Evolutionary conservation across 2,113 vertebrate species (phyloP), one percentile per base, ranked within the genome.

Genomic region (Pteruthius melanotis): DNA sequence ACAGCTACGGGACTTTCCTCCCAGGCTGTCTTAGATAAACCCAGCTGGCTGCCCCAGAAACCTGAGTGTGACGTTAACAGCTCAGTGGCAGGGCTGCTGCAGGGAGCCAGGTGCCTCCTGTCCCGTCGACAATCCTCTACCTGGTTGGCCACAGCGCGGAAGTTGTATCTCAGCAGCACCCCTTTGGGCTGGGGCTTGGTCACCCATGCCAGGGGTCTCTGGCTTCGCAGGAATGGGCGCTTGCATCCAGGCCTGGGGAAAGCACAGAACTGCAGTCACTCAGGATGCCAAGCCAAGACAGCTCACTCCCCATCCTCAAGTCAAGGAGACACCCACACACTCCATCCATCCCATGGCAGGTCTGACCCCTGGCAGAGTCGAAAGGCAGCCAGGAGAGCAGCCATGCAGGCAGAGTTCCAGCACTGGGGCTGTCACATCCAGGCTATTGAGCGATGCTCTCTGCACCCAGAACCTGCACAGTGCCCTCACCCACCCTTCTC

Each of bases 141-240:
- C 97, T 98, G 98, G 95, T 98, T 98, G 84, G 95, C 97, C 77
- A 97, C 95, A 2, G 96, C 98, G 3, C 93, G 96, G 90, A 98
- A 98, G 87, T 98, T 98, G 94, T 97, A 98, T 24, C 96, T 96
- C 75, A 98, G 85, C 65, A 87, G 79, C 56, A 98, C 95, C 49
- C 98, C 98, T 93, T 86, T 98, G 64, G 98, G 97, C 68, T 97
- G 80, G 35, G 87, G 47, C 42, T 57, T 84, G 69, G 69, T 27
- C 19, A 15, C 31, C 27, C 71, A 68, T 0, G 54, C 65, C 1
- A 45, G 45, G 57, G 82, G 50, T 61, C 94, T 92, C 63, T 93
- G 96, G 79, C 91, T 95, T 35, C 15, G 95, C 64, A 86, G 44
- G 84, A 92, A 82, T 1, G 96, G 91, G 45, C 79, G 96, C 74